A percentile compares a stretch with the other conserved stretches of the same genome.
Conservation (phyloP, 2,888 invertebrate species). For the Clitarchus hookeri region DNA sequence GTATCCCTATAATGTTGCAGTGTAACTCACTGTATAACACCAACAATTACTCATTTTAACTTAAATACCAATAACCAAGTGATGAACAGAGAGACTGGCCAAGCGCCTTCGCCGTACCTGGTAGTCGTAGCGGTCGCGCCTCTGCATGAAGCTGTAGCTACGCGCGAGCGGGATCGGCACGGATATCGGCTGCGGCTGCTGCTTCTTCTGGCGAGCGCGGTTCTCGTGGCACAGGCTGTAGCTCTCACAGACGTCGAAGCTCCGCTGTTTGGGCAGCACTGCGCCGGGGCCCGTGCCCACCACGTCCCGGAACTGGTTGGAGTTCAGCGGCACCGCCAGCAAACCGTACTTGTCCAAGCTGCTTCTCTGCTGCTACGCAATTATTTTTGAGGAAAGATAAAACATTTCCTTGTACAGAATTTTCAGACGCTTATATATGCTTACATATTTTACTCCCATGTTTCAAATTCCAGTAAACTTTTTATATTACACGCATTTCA, state of each 20-base stretch:
- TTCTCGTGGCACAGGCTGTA: slow-evolving; percentile 47
- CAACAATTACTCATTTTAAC: no score
- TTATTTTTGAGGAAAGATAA: no score
- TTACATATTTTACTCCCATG: no score
- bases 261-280: slow-evolving; percentile 57
- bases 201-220: slow-evolving; percentile 43
- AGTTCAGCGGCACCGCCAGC: slow-evolving; percentile 35
- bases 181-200: slow-evolving; percentile 47
- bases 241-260: slow-evolving; percentile 55
- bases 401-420: no score
- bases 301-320: slow-evolving; percentile 26
- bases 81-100: not conserved
- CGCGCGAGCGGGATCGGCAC: slow-evolving; percentile 56
- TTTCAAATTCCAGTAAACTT: no score
- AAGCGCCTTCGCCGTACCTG: slow-evolving; percentile 19
- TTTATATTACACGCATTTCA: no score
- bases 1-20: no score
- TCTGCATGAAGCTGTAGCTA: slow-evolving; percentile 64
- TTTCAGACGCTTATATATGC: no score
- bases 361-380: slow-evolving; percentile 29
- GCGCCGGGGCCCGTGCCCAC: slow-evolving; percentile 16
- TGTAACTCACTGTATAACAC: no score
- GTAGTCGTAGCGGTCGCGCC: slow-evolving; percentile 44
- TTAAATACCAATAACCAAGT: no score
- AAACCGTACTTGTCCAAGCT: slow-evolving; percentile 43